Base-by-base conservation (phyloP, 2,888 invertebrate species). In the Drosophila nr. perissopoda region DNA sequence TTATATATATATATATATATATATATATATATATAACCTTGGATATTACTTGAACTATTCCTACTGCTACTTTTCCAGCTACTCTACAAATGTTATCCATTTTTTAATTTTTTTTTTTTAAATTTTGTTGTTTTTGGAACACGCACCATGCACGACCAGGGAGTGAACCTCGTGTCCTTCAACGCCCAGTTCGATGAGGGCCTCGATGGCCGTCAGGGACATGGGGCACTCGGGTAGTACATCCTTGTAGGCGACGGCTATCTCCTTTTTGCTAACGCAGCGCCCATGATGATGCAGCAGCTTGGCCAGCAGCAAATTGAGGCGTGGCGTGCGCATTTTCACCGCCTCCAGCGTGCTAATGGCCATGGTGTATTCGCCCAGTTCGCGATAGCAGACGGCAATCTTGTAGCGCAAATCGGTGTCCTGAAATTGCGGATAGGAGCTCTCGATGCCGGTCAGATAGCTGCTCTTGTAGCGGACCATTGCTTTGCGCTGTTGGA, bases 231-330 rank as follows among this genome's bases (percentile, higher is more conserved):
- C 96, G 77, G 95, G 94, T 56, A 97, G 91, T 13, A 97, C 96
- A 93, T 97, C 97, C 91, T 96, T 97, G 91, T 96, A 97, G 36
- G 96, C 95, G 2, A 95, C 94, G 58, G 96, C 95, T 0, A 97
- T 97, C 21, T 96, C 95, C 59, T 96, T 93, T 81, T 96, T 96
- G 93, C 95, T 95, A 0, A 82, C 76, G 8, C 84, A 74, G 16
- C 96, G 96, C 65, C 94, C 94, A 74, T 95, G 95, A 82, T 95
- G 95, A 82, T 96, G 96, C 79, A 97, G 94, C 76, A 97, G 94
- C 91, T 95, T 95, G 7, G 96, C 97, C 61, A 97, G 92, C 16
- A 97, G 95, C 95, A 97, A 95, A 89, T 97, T 96, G 5, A 97
- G 94, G 91, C 96, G 96, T 0, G 96, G 94, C 29, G 95, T 95